phyloP scores from a whole-genome alignment of 2,113 vertebrate species.

The Myiozetetes cayanensis region DNA sequence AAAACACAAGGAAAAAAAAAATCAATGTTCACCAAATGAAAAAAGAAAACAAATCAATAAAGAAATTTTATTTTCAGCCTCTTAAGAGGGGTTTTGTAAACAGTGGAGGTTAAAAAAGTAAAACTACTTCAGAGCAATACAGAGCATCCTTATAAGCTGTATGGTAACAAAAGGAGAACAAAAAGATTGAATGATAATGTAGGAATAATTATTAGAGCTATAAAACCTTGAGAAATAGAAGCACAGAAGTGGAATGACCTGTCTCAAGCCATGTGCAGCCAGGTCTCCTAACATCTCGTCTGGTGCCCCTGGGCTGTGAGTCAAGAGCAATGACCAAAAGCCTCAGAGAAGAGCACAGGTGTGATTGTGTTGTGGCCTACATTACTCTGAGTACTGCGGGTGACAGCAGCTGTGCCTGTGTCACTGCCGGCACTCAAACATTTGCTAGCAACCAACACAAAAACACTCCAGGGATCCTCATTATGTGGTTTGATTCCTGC shows the following conservation, averaged over 20 bases:
- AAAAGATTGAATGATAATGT: background rate
- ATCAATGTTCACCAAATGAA: conserved; percentile 50
- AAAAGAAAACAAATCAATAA: conserved; percentile 48
- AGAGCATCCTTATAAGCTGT: background rate
- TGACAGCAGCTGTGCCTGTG: background rate
- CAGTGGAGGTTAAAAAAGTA: background rate
- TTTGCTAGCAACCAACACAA: background rate
- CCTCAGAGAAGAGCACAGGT: background rate
- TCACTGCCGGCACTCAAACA: background rate
- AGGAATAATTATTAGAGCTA: background rate
- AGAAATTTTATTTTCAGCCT: conserved; percentile 38
- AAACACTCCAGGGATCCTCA: background rate
- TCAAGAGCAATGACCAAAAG: background rate
- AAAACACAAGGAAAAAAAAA: conserved; percentile 47
- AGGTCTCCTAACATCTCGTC: background rate
- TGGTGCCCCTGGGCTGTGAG: background rate
- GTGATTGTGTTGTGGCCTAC: background rate
- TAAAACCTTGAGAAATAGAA: background rate
- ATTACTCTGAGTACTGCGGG: background rate
- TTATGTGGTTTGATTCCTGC: background rate
- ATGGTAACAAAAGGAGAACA: background rate
- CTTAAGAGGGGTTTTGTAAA: conserved; percentile 34
- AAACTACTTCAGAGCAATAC: background rate
- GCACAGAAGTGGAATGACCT: background rate
- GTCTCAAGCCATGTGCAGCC: background rate